phyloP scores from a whole-genome alignment of 92 coral and sea anemone genomes.

The Muricea muricata region DNA sequence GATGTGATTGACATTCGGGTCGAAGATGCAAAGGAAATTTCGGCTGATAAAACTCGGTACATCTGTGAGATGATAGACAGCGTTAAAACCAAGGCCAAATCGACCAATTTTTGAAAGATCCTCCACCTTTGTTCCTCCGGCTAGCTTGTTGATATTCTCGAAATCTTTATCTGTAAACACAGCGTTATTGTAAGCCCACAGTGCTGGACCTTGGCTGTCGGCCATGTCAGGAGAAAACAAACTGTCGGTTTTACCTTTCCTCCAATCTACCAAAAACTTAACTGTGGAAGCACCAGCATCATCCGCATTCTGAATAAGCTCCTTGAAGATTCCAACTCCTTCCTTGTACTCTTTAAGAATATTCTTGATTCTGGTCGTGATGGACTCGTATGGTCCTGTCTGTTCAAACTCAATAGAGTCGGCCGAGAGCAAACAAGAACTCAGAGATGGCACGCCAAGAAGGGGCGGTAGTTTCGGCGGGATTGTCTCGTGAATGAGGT shows the following conservation, averaged over 20 bases:
- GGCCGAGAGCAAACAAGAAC: slow-evolving; percentile 77
- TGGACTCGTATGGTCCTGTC: slow-evolving; percentile 76
- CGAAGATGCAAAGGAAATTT: slow-evolving; percentile 69
- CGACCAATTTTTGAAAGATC: slow-evolving; percentile 83
- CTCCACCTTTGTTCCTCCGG: slow-evolving; percentile 82
- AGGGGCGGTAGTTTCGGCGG: slow-evolving; percentile 76
- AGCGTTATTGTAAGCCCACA: slow-evolving; percentile 92
- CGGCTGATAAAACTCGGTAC: slow-evolving; percentile 83
- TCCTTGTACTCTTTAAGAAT: slow-evolving; percentile 88
- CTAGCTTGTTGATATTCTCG: slow-evolving; percentile 80
- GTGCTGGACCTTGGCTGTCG: slow-evolving; percentile 87
- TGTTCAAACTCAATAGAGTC: slow-evolving; percentile 94
- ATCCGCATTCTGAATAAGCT: slow-evolving; percentile 90
- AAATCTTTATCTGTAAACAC: slow-evolving; percentile 85
- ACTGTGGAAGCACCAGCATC: slow-evolving; percentile 90
- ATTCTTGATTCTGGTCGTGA: slow-evolving; percentile 75
- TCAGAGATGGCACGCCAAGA: slow-evolving; percentile 85
- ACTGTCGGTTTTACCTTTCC: slow-evolving; percentile 69
- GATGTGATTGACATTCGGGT: slow-evolving; percentile 77
- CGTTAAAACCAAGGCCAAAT: slow-evolving; percentile 90
- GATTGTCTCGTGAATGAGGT: slow-evolving; percentile 79
- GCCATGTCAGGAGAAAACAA: slow-evolving; percentile 84
- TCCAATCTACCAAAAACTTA: slow-evolving; percentile 79
- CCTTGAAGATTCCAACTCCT: slow-evolving; percentile 88
- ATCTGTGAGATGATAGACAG: slow-evolving; percentile 87